Percentiles rank a stretch among this genome's conserved stretches.
phyloP scores from a whole-genome alignment of 2,888 invertebrate species.

The Dastarcus helophoroides region DNA sequence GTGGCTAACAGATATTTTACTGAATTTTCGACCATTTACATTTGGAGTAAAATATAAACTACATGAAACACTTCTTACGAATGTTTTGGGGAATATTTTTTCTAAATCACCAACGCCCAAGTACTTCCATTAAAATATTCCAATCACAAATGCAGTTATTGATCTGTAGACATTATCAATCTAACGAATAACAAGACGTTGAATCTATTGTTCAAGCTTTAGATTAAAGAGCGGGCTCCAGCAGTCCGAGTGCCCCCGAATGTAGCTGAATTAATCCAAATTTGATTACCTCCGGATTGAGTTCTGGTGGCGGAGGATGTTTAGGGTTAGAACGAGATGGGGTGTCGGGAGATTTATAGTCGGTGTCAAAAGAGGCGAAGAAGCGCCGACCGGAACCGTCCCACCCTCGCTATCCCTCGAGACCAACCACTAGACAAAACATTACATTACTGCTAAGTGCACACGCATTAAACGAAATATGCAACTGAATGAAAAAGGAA shows the following conservation, averaged over 20 bases:
- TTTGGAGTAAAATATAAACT: too few species aligned
- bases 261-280: background rate
- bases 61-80: too few species aligned
- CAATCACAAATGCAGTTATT: too few species aligned
- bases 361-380: background rate
- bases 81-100: too few species aligned
- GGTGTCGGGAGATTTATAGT: constrained; percentile 1
- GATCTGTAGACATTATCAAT: too few species aligned
- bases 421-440: constrained; percentile 2
- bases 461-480: too few species aligned
- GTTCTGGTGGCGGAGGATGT: background rate
- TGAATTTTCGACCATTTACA: too few species aligned
- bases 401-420: background rate
- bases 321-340: background rate
- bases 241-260: background rate
- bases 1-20: too few species aligned
- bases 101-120: too few species aligned
- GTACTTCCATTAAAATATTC: too few species aligned
- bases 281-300: constrained; percentile 1
- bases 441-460: constrained; percentile 1
- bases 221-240: background rate
- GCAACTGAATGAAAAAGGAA: too few species aligned
- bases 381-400: constrained; percentile 1
- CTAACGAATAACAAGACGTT: background rate
- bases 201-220: background rate